Evolutionary conservation across 1,140 invertebrate genomes (phyloP).

Genomic region (Drosophila lacertosa): DNA sequence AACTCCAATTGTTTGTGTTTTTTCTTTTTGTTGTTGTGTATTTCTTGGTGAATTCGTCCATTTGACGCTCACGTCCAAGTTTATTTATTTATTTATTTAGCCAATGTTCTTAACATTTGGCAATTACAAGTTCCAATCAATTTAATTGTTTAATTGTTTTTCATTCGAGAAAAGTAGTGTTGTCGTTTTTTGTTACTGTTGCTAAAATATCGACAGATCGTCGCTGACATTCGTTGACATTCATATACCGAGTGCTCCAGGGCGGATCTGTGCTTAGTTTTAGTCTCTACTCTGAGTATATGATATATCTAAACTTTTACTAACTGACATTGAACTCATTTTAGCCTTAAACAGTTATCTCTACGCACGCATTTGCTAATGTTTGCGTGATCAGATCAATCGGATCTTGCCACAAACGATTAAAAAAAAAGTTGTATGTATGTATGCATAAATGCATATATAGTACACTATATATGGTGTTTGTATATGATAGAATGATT

Average conservation of each 20-base stretch:
- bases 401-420: neutral
- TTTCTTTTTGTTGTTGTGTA: neutral
- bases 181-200: neutral
- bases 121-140: neutral
- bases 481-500: slow-evolving; percentile 11
- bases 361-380: no score
- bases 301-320: neutral
- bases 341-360: neutral
- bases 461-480: slow-evolving; percentile 5
- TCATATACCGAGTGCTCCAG: neutral
- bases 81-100: slow-evolving; percentile 7
- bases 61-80: neutral
- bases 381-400: neutral
- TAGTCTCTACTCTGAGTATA: neutral
- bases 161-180: no score
- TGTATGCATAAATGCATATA: neutral
- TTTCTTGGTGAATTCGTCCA: neutral
- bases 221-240: slow-evolving; percentile 1
- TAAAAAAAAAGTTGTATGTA: slow-evolving; percentile 10
- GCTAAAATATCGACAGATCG: slow-evolving; percentile 15
- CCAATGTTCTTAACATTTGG: slow-evolving; percentile 13
- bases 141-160: no score
- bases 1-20: neutral
- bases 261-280: slow-evolving; percentile 6
- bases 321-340: neutral